Evolutionary conservation across 2,113 vertebrate genomes (phyloP).

Genomic region (Xenopus borealis): DNA sequence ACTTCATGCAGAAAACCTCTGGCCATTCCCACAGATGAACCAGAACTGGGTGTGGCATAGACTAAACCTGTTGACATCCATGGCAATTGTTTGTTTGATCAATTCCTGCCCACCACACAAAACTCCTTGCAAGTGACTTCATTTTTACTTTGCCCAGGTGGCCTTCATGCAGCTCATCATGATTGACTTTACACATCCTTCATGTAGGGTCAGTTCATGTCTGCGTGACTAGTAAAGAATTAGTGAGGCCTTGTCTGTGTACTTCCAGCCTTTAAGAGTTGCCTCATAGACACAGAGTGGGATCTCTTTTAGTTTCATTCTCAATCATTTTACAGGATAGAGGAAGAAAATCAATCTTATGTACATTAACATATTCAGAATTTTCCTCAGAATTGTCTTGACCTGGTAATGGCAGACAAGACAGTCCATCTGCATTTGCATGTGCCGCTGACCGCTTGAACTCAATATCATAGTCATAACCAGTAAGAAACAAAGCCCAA

Average conservation of each 20-base stretch:
- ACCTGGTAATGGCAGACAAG: neutral
- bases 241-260: neutral
- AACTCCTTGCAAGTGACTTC: too few species aligned
- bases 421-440: too few species aligned
- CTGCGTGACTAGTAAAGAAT: neutral
- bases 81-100: too few species aligned
- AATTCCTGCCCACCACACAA: too few species aligned
- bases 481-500: too few species aligned
- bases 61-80: too few species aligned
- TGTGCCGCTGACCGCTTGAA: too few species aligned
- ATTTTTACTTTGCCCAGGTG: neutral
- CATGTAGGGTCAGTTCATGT: neutral
- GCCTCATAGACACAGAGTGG: neutral
- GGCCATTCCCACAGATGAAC: too few species aligned
- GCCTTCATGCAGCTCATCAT: neutral
- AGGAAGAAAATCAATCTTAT: neutral
- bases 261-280: neutral
- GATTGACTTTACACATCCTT: neutral
- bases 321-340: neutral
- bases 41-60: too few species aligned
- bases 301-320: neutral
- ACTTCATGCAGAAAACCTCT: too few species aligned
- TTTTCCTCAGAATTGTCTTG: neutral
- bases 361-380: neutral
- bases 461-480: too few species aligned